Evolutionary conservation across 2,113 vertebrate species (phyloP).

Genomic region (Psephotus haematonotus): DNA sequence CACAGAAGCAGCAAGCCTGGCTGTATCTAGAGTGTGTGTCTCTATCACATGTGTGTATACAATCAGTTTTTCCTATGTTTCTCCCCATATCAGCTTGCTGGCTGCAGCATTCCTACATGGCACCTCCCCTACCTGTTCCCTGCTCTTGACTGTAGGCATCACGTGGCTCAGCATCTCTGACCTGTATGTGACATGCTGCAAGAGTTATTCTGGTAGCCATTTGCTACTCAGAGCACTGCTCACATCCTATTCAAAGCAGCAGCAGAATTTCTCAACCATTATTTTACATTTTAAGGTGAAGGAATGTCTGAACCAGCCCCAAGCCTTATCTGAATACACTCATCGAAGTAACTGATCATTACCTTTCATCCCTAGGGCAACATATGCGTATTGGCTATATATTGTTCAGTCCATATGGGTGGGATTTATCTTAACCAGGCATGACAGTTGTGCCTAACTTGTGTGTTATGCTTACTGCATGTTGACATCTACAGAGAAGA

Average conservation of each 20-base stretch:
- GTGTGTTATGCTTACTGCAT: neutral
- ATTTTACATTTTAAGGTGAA: neutral
- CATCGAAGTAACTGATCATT: neutral
- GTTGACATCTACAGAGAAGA: neutral
- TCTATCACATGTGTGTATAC: neutral
- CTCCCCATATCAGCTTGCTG: neutral
- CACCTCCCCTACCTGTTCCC: neutral
- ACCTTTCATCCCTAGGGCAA: neutral
- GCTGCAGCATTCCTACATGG: neutral
- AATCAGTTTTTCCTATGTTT: neutral
- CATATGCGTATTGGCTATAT: neutral
- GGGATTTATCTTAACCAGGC: neutral
- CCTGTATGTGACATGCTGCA: neutral
- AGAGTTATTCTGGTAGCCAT: neutral
- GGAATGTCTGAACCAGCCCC: neutral
- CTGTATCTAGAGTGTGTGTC: neutral
- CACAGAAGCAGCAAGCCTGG: neutral
- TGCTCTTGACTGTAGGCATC: neutral
- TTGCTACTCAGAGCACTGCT: neutral
- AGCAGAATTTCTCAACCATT: neutral
- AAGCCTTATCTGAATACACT: neutral
- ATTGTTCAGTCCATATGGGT: neutral
- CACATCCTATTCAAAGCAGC: neutral
- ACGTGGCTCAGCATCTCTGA: neutral
- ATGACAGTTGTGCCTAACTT: neutral